Base-by-base conservation (phyloP, 2,113 vertebrate species). In the Chloropsis hardwickii region DNA sequence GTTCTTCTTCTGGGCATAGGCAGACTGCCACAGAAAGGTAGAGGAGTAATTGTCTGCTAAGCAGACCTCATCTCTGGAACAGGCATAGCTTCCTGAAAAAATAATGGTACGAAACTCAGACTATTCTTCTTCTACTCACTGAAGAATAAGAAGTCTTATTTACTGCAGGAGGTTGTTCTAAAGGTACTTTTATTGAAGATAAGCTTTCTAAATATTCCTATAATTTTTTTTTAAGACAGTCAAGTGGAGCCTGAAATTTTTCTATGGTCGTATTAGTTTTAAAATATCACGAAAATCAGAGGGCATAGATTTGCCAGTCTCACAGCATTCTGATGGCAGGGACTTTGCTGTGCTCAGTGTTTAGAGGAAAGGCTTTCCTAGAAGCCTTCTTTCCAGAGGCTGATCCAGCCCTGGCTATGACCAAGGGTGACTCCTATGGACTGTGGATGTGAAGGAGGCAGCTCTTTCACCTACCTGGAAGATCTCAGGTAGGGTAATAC, bases 271-370 rank as follows among this genome's bases (percentile, higher is more conserved):
- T 66, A 79, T 94, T 94, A 23, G 17, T 65, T 51, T 85, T 60
- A 86, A 97, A 97, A 91, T 73, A 50, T 90, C 87, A 82, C 87
- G 96, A 91, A 97, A 96, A 93, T 88, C 84, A 94, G 91, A 94
- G 84, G 85, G 71, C 73, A 73, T 87, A 81, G 31, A 90, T 95
- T 93, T 96, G 87, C 92, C 45, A 71, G 85, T 96, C n/a, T 96
- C 84, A 25, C 40, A 2, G 28, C 33, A 15, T 24, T 62, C 31
- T 50, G 24, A 10, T 70, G 78, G n/a, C 53, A 79, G 31, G 28
- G 31, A 47, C 12, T 40, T 16, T 14, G 7, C 29, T 60, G 28
- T 76, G n/a, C 14, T 91, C 48, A 67, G 57, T 3, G 1, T 50
- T 88, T 15, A 81, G 47, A 66, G 69, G 57, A 81, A 83, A 61